phyloP scores from a whole-genome alignment of 2,888 invertebrate species.

The Stenoptilia bipunctidactyla region DNA sequence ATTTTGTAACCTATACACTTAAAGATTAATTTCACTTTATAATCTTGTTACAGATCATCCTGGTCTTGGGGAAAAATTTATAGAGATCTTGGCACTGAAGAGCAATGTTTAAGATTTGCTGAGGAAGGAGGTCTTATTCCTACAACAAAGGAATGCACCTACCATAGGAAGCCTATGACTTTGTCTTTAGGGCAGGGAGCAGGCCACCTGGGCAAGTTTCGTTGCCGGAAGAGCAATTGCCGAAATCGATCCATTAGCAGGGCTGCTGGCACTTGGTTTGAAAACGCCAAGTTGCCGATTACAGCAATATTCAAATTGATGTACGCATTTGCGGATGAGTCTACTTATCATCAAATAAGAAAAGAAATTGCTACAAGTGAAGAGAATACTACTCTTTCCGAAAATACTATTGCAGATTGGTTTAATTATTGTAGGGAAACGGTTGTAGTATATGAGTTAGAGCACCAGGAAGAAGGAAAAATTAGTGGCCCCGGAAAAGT shows the following conservation, averaged over 20 bases:
- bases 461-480: background rate
- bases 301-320: slow-evolving; percentile 2
- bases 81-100: background rate
- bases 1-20: too few species aligned
- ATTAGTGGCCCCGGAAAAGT: background rate
- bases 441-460: background rate
- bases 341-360: background rate
- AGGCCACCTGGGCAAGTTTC: background rate
- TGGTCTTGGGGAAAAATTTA: slow-evolving; percentile 2
- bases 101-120: slow-evolving; percentile 4
- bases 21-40: background rate
- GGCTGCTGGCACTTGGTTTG: slow-evolving; percentile 4
- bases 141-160: background rate
- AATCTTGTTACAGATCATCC: background rate
- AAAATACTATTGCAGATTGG: slow-evolving; percentile 3
- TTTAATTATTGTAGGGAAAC: slow-evolving; percentile 5
- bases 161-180: slow-evolving; percentile 1
- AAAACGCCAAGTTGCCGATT: background rate
- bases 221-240: slow-evolving; percentile 2
- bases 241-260: background rate
- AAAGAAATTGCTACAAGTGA: background rate
- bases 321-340: background rate
- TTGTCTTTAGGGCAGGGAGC: background rate
- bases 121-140: slow-evolving; percentile 2
- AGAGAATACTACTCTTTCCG: too few species aligned